Conservation (phyloP, 2,797 vertebrate genomes). For the Tragopan temminckii region DNA sequence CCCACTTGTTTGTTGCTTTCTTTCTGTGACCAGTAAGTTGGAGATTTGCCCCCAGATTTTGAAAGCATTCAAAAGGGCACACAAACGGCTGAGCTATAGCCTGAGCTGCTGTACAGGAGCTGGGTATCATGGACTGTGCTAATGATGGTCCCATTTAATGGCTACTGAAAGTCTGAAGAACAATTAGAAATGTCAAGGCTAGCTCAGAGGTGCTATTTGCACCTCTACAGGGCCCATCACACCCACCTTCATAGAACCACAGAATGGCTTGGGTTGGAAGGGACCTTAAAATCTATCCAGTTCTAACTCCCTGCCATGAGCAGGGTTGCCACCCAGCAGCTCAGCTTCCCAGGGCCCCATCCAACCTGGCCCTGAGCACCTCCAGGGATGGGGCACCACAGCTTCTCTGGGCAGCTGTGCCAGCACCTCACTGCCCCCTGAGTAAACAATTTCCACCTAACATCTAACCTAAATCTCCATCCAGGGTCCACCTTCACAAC, state of each 20-base stretch:
- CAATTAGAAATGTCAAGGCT: background rate
- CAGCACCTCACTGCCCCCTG: background rate
- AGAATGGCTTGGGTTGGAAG: no score
- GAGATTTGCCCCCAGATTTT: background rate
- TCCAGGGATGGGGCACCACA: background rate
- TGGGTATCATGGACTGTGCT: background rate
- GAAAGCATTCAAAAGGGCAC: fast-evolving
- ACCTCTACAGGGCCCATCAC: background rate
- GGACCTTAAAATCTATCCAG: no score
- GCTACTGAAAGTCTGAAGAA: background rate
- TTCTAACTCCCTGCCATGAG: no score
- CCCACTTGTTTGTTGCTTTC: background rate
- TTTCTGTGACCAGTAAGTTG: background rate
- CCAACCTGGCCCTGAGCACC: background rate
- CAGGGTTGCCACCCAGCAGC: background rate
- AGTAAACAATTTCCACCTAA: background rate
- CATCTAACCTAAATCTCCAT: background rate
- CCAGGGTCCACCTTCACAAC: fast-evolving
- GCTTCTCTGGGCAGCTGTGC: background rate
- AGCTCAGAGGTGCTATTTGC: background rate
- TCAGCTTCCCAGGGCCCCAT: background rate
- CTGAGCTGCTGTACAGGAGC: background rate
- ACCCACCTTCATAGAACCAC: background rate
- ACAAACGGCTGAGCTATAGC: background rate
- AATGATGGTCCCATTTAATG: background rate